Conservation (phyloP, 2,113 vertebrate species). For the Sclerurus mexicanus region DNA sequence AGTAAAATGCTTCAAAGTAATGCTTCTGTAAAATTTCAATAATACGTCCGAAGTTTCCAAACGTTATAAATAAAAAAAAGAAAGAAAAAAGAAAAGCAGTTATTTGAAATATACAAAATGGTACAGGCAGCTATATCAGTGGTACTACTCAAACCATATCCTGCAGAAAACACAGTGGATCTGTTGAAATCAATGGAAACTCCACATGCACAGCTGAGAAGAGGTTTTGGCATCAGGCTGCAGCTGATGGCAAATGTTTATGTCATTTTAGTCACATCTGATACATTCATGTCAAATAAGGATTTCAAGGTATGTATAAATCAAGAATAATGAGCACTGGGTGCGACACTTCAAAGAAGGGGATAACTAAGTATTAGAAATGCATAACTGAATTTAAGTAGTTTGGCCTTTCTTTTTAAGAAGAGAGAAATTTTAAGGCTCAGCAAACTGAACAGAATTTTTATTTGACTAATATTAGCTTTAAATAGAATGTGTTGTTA, state of each 20-base stretch:
- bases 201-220: not conserved
- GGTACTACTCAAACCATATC: not conserved
- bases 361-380: constrained; percentile 8
- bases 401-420: constrained; percentile 2
- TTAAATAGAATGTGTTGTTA: constrained; percentile 58
- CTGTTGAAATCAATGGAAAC: not conserved
- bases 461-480: constrained; percentile 62
- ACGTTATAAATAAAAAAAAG: not conserved
- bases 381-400: not conserved
- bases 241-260: not conserved
- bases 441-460: constrained; percentile 22
- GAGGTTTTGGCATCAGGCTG: not conserved
- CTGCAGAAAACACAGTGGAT: not conserved
- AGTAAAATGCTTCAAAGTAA: not conserved
- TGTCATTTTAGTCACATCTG: not conserved
- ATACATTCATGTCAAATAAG: not conserved
- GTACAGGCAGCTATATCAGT: not conserved
- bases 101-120: not conserved
- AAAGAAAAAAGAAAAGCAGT: not conserved
- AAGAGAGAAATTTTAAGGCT: constrained; percentile 12
- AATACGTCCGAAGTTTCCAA: not conserved
- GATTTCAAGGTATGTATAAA: not conserved
- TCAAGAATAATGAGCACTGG: not conserved
- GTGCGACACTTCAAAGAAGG: not conserved
- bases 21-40: not conserved